Base-by-base conservation (phyloP, 1,140 invertebrate species). In the Parapsyche elsis region DNA sequence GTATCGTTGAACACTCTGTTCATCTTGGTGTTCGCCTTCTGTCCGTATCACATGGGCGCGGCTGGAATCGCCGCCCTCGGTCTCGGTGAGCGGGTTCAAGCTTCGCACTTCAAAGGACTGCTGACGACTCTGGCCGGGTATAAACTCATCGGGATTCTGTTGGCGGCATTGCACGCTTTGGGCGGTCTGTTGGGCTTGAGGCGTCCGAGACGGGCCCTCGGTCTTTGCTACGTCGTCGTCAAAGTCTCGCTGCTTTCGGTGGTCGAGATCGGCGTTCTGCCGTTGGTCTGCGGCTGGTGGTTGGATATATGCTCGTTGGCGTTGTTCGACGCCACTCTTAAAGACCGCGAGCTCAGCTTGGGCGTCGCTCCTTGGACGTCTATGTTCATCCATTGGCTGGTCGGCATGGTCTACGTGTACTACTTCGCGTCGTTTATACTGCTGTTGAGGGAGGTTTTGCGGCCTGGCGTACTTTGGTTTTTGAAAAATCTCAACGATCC, bases 341-440 rank as follows among this genome's bases (percentile, higher is more conserved):
- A 94, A 86, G 96, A 96, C 85, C 89, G 98, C 59, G 94, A 98
- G 87, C 91, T 93, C 0, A 96, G 95, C 80, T 98, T 99, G 83
- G 92, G 93, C 81, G 90, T 93, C 0, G 94, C 96, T 0, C 98
- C 98, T 0, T 97, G 97, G 57, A 99, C 98, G 0, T 98, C 96
- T 0, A 96, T 99, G 91, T 99, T 99, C 85, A 94, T 99, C 71
- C 98, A 99, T 87, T 99, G 98, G 98, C 91, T 99, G 9, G 95
- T 98, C n/a, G 98, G 98, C 74, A 99, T 99, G 97, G 94, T 99
- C 0, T 99, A 99, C 87, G 97, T 99, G 14, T 99, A 99, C 87
- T 99, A 99, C 88, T 99, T 99, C 86, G 98, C 98, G 9, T 99
- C 97, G 0, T 99, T 99, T 86, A 96, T 99, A 46, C 90, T 99